phyloP scores from a whole-genome alignment of 2,888 invertebrate species.

The Iphiclides podalirius region DNA sequence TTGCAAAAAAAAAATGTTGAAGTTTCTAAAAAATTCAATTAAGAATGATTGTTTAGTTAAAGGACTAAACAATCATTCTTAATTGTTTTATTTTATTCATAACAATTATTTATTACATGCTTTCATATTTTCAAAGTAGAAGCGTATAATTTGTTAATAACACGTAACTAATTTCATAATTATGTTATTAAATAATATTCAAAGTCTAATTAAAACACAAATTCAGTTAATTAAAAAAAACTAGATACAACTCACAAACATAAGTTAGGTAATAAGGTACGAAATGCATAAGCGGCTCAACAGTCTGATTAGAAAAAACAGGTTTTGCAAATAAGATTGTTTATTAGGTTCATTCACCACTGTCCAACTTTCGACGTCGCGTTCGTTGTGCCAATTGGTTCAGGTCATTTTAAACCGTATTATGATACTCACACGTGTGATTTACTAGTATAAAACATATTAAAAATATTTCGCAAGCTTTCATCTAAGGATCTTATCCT shows the following conservation, averaged over 20 bases:
- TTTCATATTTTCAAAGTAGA: too few species aligned
- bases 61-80: too few species aligned
- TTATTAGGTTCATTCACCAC: constrained; percentile 10
- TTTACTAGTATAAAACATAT: not conserved
- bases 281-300: constrained; percentile 9
- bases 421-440: constrained; percentile 1
- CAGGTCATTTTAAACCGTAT: constrained; percentile 10
- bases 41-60: too few species aligned
- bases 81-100: too few species aligned
- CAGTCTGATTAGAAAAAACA: constrained; percentile 9
- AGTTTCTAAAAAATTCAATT: too few species aligned
- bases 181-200: too few species aligned
- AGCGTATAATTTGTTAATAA: too few species aligned
- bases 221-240: too few species aligned
- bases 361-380: constrained; percentile 19
- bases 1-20: too few species aligned
- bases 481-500: not conserved
- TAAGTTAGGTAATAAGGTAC: constrained; percentile 11
- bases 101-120: too few species aligned
- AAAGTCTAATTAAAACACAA: too few species aligned
- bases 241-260: constrained; percentile 3
- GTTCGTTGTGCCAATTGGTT: constrained; percentile 12
- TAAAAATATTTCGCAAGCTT: not conserved
- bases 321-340: constrained; percentile 10
- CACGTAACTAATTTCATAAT: too few species aligned